Base-by-base conservation (phyloP, 2,113 vertebrate species). In the Istiophorus platypterus region DNA sequence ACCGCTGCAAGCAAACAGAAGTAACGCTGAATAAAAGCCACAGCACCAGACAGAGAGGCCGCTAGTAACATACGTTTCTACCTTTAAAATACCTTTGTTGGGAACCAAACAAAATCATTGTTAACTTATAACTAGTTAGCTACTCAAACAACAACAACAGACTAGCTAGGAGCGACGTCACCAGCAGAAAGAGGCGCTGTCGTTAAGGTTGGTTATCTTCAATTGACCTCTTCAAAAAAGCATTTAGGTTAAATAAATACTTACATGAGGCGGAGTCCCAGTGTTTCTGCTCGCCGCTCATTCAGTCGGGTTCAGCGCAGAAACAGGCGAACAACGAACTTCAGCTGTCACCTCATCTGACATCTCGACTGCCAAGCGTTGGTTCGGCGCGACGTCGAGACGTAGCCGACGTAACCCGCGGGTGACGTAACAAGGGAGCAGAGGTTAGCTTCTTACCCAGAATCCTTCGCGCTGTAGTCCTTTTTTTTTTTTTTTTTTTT, bases 381-480 rank as follows among this genome's bases (percentile, higher is more conserved):
- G 58, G 26, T 68, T 67, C 76, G 64, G 68, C 77, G 72, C 69
- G 37, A 37, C 0, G 78, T 72, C 17, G 8, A 1, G 7, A 81
- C 78, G 59, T 84, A 56, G 57, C 3, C 0, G 10, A 34, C 76
- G 69, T 39, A 12, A 17, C 22, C 0, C 7, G 1, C 22, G 24
- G 27, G 20, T 39, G 85, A 85, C 77, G 87, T 72, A 7, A 24
- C 0, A 5, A 5, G 31, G 6, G 31, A 34, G 6, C 1, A 39
- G 12, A n/a, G 15, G 24, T 34, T 3, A n/a, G 17, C 3, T 10
- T 8, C 2, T 29, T 79, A 68, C 90, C 90, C 90, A 86, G 56
- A 82, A 4, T 34, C 20, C 88, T 87, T 87, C 76, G 76, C 80
- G 81, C 69, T 90, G 87, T 86, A 89, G 86, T 88, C 18, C 10